Conservation (phyloP, 2,888 invertebrate genomes). For the Apamea anceps region DNA sequence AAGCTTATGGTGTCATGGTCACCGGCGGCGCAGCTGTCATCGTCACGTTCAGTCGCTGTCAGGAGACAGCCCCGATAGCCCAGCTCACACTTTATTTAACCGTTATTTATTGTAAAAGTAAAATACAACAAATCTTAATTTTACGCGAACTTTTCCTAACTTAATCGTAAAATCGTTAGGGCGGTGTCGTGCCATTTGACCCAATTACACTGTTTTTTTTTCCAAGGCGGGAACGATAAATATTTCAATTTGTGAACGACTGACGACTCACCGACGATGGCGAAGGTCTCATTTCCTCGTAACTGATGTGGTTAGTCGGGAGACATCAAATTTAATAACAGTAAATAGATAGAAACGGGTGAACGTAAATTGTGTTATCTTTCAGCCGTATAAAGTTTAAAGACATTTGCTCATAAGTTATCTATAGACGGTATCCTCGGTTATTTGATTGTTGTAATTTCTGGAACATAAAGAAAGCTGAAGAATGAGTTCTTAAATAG, state of each 20-base stretch:
- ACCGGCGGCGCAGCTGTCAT: constrained; percentile 68
- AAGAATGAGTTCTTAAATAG: constrained; percentile 63
- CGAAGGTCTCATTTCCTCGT: constrained; percentile 45
- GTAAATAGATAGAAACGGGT: constrained; percentile 14
- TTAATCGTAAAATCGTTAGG: constrained; percentile 50
- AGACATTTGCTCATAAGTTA: background rate
- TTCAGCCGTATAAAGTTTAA: background rate
- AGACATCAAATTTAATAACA: constrained; percentile 31
- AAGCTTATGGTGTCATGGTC: constrained; percentile 75
- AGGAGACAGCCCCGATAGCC: constrained; percentile 64
- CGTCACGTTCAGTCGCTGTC: constrained; percentile 76
- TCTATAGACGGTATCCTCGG: background rate
- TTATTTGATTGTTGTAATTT: background rate
- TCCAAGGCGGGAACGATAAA: constrained; percentile 52
- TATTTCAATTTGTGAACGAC: constrained; percentile 64
- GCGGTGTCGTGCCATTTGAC: constrained; percentile 64
- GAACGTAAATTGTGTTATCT: constrained; percentile 25
- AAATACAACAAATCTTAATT: constrained; percentile 54
- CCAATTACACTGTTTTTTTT: constrained; percentile 65
- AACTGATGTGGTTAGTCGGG: constrained; percentile 45
- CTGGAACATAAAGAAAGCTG: background rate
- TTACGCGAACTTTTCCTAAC: constrained; percentile 53
- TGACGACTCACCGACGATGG: constrained; percentile 29
- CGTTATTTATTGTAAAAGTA: constrained; percentile 46
- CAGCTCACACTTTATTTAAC: constrained; percentile 58